A percentile compares a stretch with the other conserved stretches of the same genome.
Conservation (phyloP, 2,888 invertebrate species). For the Plusia festucae region DNA sequence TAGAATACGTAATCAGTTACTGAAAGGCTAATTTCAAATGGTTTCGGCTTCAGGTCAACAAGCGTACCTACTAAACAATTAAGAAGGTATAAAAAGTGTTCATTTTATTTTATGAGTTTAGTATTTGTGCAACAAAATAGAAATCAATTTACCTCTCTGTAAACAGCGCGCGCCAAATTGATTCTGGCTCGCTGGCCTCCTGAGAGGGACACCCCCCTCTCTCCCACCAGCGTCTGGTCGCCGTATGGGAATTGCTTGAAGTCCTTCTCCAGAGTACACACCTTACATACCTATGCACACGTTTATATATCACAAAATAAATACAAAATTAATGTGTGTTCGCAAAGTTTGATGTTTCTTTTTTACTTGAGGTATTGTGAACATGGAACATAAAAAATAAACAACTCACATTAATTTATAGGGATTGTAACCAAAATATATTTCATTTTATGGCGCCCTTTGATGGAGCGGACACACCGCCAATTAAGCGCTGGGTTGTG, state of each 20-base stretch:
- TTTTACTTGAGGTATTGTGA: neutral
- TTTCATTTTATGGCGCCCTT: neutral
- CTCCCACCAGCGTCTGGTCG: constrained; percentile 92
- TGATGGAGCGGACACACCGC: neutral
- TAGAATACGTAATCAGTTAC: neutral
- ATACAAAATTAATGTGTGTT: neutral
- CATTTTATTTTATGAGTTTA: constrained; percentile 48
- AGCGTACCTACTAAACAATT: neutral
- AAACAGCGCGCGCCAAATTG: constrained; percentile 89
- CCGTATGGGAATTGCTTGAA: constrained; percentile 91
- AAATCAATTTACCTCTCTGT: constrained; percentile 80
- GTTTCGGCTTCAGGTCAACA: neutral
- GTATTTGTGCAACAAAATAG: constrained; percentile 58
- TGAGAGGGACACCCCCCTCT: constrained; percentile 92
- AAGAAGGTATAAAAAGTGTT: constrained; percentile 17
- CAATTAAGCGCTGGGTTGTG: constrained; percentile 20
- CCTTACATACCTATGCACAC: constrained; percentile 78
- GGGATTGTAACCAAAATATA: neutral
- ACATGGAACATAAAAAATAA: neutral
- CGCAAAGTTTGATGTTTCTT: neutral
- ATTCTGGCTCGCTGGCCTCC: constrained; percentile 93
- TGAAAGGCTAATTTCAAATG: neutral
- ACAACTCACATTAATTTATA: neutral
- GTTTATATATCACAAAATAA: constrained; percentile 20
- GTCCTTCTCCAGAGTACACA: constrained; percentile 87